Percentiles rank a stretch among this genome's conserved stretches.
Conservation (phyloP, 1,140 invertebrate genomes). For the Acarapis woodi region DNA sequence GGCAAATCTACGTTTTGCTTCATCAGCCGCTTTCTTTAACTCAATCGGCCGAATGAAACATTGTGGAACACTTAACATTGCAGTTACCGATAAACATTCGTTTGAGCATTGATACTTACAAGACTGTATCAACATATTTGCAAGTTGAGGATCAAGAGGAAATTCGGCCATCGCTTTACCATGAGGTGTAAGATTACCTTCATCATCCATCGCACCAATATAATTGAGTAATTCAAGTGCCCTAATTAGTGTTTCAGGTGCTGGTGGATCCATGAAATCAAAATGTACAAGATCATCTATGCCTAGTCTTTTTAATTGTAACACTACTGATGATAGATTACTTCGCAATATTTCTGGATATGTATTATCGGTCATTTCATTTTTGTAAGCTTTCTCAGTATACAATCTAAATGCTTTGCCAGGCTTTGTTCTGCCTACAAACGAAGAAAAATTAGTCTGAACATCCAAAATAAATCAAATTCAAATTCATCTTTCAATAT, state of each 20-base stretch:
- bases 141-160: conserved; percentile 88
- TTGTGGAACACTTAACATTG: conserved; percentile 98
- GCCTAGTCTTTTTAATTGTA: conserved; percentile 93
- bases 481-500: too few species aligned
- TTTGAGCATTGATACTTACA: conserved; percentile 93
- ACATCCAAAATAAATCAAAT: too few species aligned
- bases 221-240: conserved; percentile 93
- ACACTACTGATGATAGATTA: conserved; percentile 82
- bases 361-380: conserved; percentile 98
- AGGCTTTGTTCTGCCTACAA: conserved; percentile 71
- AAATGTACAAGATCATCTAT: conserved; percentile 99
- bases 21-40: conserved; percentile 92
- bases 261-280: conserved; percentile 99
- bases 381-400: conserved; percentile 92
- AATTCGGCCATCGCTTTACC: conserved; percentile 99
- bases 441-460: too few species aligned
- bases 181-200: conserved; percentile 70
- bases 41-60: conserved; percentile 97
- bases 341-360: conserved; percentile 94
- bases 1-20: conserved; percentile 95
- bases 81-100: conserved; percentile 92
- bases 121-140: conserved; percentile 92
- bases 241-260: conserved; percentile 98
- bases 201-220: conserved; percentile 79
- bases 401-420: conserved; percentile 97